Percentiles rank a stretch among this genome's conserved stretches.
These are phyloP conservation scores for Aspiorhynchus laticeps DNA, from an alignment of 2,113 vertebrate species.

Conservation along the genomic window DNA sequence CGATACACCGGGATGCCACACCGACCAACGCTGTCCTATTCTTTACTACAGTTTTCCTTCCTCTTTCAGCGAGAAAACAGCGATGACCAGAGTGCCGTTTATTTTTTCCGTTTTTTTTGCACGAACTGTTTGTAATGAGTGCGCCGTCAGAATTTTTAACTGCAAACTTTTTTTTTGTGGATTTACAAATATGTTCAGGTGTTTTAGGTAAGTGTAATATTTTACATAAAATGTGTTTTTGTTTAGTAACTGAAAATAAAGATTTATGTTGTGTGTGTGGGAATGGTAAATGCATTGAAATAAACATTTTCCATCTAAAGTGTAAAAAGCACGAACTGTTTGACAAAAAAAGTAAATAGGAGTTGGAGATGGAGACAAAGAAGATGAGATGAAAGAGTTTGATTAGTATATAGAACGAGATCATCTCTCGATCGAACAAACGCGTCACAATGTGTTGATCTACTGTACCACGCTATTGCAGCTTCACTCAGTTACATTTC, in stretches of 20 bases:
- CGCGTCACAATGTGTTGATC: conserved; percentile 42
- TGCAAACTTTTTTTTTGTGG: conserved; percentile 47
- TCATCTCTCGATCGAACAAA: not conserved
- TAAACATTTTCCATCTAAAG: too few species aligned
- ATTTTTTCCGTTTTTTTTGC: not conserved
- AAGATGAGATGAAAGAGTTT: not conserved
- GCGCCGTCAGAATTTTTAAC: not conserved
- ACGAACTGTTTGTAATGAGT: not conserved
- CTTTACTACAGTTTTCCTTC: not conserved
- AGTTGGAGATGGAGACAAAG: not conserved
- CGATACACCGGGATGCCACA: conserved; percentile 47
- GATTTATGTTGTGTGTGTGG: not conserved
- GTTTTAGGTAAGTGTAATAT: conserved; percentile 41
- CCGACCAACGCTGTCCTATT: conserved; percentile 13
- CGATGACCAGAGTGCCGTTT: not conserved
- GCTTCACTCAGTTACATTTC: not conserved
- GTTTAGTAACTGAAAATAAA: not conserved
- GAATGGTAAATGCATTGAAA: not conserved
- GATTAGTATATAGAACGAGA: not conserved
- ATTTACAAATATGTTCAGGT: conserved; percentile 59
- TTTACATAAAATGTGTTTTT: not conserved
- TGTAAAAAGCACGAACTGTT: not conserved
- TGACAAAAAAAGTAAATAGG: not conserved
- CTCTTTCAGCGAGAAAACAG: not conserved
- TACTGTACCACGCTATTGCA: conserved; percentile 18